Evolutionary conservation across 1,140 invertebrate genomes (phyloP).

Genomic region (Maconellicoccus hirsutus): DNA sequence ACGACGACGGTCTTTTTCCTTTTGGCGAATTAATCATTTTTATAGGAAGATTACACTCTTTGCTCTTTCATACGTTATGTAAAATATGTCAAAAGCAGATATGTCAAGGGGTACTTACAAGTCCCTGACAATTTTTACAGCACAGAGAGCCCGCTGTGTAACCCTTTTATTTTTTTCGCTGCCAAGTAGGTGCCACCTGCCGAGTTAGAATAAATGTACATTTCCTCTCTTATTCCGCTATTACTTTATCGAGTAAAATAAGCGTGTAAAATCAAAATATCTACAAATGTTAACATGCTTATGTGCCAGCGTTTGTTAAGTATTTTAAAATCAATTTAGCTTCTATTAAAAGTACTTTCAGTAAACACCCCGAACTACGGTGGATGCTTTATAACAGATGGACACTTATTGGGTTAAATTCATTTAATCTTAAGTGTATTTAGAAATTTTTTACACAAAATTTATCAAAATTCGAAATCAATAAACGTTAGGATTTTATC

Average conservation of each 20-base stretch:
- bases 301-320: background rate
- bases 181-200: conserved; percentile 5
- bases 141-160: conserved; percentile 7
- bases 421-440: no score
- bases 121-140: conserved; percentile 16
- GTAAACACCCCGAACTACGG: no score
- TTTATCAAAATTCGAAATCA: no score
- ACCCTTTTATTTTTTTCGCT: conserved; percentile 14
- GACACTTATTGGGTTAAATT: no score
- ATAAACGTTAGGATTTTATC: no score
- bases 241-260: background rate
- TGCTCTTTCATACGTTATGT: conserved; percentile 21
- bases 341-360: no score
- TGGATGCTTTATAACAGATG: no score
- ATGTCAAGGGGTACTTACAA: conserved; percentile 20
- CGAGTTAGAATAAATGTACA: background rate
- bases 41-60: conserved; percentile 20
- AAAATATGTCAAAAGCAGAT: conserved; percentile 20
- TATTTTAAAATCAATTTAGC: conserved; percentile 11
- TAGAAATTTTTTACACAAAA: no score
- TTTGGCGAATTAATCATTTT: conserved; percentile 21
- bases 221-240: conserved; percentile 3
- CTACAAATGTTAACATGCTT: background rate
- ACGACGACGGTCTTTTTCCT: conserved; percentile 14
- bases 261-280: conserved; percentile 20